phyloP scores from a whole-genome alignment of 1,140 invertebrate genomes.

The Saccostrea glomerata region DNA sequence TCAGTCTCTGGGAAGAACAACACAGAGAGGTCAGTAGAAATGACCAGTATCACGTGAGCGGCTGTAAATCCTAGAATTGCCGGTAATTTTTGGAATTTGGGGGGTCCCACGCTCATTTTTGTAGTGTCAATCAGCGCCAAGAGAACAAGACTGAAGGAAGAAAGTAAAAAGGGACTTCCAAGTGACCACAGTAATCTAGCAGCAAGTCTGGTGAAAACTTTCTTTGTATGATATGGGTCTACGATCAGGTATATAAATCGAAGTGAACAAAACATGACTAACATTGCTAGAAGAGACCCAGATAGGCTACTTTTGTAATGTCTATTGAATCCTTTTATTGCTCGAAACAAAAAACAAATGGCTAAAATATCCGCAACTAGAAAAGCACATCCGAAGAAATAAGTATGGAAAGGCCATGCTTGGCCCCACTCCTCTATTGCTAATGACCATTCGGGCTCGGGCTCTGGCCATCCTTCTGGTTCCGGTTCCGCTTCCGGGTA shows the following conservation, averaged over 20 bases:
- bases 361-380: slow-evolving; percentile 13
- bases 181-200: slow-evolving; percentile 60
- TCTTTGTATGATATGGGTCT: slow-evolving; percentile 58
- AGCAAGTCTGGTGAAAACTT: slow-evolving; percentile 44
- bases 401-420: slow-evolving; percentile 64
- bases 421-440: slow-evolving; percentile 56
- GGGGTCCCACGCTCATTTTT: slow-evolving; percentile 61
- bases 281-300: slow-evolving; percentile 57
- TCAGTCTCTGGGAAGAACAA: slow-evolving; percentile 46
- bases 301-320: slow-evolving; percentile 46
- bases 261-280: slow-evolving; percentile 51
- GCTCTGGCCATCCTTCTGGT: slow-evolving; percentile 59
- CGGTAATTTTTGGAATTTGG: slow-evolving; percentile 61
- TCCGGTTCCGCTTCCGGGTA: neutral
- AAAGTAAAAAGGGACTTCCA: slow-evolving; percentile 57
- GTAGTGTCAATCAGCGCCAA: slow-evolving; percentile 64
- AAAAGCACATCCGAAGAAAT: slow-evolving; percentile 54
- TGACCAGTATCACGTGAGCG: slow-evolving; percentile 56
- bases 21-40: slow-evolving; percentile 56
- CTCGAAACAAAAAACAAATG: slow-evolving; percentile 37
- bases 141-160: slow-evolving; percentile 64
- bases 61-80: slow-evolving; percentile 53
- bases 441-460: slow-evolving; percentile 59
- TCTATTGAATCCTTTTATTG: slow-evolving; percentile 32
- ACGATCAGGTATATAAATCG: slow-evolving; percentile 54